Evolutionary conservation across 2,797 vertebrate genomes (phyloP).

Genomic region (Pangasius djambal): DNA sequence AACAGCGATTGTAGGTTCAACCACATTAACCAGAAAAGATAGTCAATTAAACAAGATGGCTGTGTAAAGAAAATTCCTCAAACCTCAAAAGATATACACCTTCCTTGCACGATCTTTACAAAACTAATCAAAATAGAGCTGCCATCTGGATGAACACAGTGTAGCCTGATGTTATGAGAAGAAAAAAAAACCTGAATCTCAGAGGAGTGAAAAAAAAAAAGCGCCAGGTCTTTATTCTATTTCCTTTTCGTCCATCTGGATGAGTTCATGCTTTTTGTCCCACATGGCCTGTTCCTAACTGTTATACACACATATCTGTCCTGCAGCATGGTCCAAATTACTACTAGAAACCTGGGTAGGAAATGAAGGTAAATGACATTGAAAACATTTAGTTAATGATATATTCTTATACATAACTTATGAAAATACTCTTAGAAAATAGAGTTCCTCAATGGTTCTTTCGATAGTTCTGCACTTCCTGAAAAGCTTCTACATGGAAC

Average conservation of each 20-base stretch:
- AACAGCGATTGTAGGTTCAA: not conserved
- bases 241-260: slow-evolving; percentile 9
- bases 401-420: not conserved
- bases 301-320: not conserved
- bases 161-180: not conserved
- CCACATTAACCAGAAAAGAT: not conserved
- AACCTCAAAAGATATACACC: not conserved
- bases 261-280: not conserved
- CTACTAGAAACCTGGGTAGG: not conserved
- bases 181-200: not conserved
- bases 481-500: too few species aligned
- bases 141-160: not conserved
- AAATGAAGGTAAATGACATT: not conserved
- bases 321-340: not conserved
- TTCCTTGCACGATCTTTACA: not conserved
- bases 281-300: not conserved
- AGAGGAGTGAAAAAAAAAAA: not conserved
- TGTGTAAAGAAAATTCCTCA: not conserved
- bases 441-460: not conserved
- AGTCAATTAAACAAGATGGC: not conserved
- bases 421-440: not conserved
- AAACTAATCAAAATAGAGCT: slow-evolving; percentile 9
- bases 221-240: not conserved
- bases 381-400: not conserved
- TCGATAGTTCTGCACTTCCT: not conserved